A percentile compares a stretch with the other conserved stretches of the same genome.
phyloP scores from a whole-genome alignment of 1,140 invertebrate species.

The Pteromalus puparum region DNA sequence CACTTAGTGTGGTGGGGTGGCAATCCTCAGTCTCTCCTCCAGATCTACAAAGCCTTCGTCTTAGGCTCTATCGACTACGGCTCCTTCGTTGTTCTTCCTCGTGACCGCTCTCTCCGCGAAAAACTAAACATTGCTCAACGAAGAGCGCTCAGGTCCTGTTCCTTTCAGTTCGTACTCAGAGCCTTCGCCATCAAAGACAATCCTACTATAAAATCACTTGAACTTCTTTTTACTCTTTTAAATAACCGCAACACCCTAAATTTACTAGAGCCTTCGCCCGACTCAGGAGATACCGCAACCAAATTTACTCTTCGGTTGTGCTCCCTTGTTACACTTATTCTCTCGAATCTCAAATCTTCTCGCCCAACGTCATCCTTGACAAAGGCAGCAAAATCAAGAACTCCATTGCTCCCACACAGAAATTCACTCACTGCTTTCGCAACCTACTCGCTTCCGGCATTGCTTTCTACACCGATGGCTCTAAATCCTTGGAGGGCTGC shows the following conservation, averaged over 20 bases:
- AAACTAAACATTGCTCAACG: not conserved
- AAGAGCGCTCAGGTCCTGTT: not conserved
- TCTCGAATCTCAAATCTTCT: not conserved
- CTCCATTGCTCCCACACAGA: too few species aligned
- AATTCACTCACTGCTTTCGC: not conserved
- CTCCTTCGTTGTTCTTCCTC: not conserved
- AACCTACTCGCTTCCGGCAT: not conserved
- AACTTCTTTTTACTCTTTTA: not conserved
- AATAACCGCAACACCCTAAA: not conserved
- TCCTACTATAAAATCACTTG: not conserved
- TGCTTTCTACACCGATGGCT: not conserved
- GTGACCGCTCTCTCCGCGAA: not conserved
- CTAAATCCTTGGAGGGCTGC: not conserved
- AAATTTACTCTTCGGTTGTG: not conserved
- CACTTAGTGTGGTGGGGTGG: not conserved
- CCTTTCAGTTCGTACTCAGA: not conserved
- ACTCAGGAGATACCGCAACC: not conserved
- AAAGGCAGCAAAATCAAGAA: not conserved
- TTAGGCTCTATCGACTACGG: not conserved
- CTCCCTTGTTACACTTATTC: not conserved
- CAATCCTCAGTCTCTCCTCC: not conserved
- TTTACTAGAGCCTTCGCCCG: not conserved
- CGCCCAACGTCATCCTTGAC: not conserved
- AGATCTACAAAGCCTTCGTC: conserved; percentile 6
- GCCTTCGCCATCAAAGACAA: not conserved